Conservation (phyloP, 2,113 vertebrate genomes). For the Trochalopteron elliotii region DNA sequence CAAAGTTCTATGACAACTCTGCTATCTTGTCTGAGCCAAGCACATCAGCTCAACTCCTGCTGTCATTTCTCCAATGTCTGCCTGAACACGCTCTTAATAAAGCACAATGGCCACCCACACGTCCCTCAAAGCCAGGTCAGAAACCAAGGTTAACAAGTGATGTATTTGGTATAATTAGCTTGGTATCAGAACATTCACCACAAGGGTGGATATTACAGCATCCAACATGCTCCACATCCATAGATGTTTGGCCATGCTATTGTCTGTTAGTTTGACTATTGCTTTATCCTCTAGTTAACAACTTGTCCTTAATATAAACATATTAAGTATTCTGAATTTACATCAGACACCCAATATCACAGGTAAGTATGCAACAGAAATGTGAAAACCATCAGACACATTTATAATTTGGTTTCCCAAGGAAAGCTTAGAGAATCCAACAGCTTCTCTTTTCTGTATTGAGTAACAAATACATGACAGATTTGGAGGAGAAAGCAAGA, state of each 20-base stretch:
- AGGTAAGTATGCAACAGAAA: neutral
- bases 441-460: neutral
- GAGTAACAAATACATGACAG: neutral
- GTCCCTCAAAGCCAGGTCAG: neutral
- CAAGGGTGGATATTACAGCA: neutral
- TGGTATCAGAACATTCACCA: neutral
- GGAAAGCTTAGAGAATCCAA: neutral
- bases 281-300: neutral
- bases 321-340: neutral
- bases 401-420: neutral
- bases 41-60: neutral
- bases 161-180: neutral
- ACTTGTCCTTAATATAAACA: neutral
- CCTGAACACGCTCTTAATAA: neutral
- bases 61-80: neutral
- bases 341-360: neutral
- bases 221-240: neutral
- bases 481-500: neutral
- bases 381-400: neutral
- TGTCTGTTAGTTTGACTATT: neutral
- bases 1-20: neutral
- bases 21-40: neutral
- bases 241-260: neutral
- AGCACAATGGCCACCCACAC: neutral
- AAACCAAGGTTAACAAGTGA: neutral